phyloP scores from a whole-genome alignment of 1,140 invertebrate genomes.

The Drosophila pseudoobscura region DNA sequence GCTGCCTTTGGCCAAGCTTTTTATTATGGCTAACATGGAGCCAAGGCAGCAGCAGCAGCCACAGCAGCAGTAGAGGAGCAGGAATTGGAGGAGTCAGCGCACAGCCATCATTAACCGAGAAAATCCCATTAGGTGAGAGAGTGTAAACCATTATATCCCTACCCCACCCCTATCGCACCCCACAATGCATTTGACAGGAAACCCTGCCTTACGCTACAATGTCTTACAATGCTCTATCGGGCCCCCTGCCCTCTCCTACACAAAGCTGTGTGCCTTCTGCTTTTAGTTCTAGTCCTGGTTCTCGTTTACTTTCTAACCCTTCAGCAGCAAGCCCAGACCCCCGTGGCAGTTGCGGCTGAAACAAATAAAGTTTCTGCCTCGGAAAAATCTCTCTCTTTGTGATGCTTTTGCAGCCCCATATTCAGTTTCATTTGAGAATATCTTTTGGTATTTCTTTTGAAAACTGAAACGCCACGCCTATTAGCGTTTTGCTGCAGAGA shows the following conservation, averaged over 20 bases:
- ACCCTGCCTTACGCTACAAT: background rate
- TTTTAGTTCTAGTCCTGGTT: conserved; percentile 33
- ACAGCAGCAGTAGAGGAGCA: too few relatives aligned
- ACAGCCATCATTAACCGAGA: conserved; percentile 82
- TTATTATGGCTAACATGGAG: conserved; percentile 75
- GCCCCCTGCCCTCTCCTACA: too few relatives aligned
- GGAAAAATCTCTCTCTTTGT: background rate
- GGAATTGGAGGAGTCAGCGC: conserved; percentile 46
- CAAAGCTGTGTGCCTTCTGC: background rate
- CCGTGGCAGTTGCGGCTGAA: conserved; percentile 7
- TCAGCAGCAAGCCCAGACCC: conserved; percentile 43
- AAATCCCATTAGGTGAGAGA: conserved; percentile 82
- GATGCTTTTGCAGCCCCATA: background rate
- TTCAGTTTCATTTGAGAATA: conserved; percentile 39
- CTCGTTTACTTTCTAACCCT: conserved; percentile 36
- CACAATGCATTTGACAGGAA: conserved; percentile 36
- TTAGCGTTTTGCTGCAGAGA: conserved; percentile 60
- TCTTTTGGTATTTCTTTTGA: conserved; percentile 40
- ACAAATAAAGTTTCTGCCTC: background rate
- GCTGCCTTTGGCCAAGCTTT: conserved; percentile 65
- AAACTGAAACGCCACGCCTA: conserved; percentile 71
- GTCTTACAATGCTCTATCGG: too few relatives aligned
- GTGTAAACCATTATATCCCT: conserved; percentile 43
- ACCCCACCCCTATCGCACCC: too few relatives aligned
- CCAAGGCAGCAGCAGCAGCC: background rate